Percentiles rank a stretch among this genome's conserved stretches.
phyloP scores from a whole-genome alignment of 2,888 invertebrate species.

The Alentia gelatinosa region DNA sequence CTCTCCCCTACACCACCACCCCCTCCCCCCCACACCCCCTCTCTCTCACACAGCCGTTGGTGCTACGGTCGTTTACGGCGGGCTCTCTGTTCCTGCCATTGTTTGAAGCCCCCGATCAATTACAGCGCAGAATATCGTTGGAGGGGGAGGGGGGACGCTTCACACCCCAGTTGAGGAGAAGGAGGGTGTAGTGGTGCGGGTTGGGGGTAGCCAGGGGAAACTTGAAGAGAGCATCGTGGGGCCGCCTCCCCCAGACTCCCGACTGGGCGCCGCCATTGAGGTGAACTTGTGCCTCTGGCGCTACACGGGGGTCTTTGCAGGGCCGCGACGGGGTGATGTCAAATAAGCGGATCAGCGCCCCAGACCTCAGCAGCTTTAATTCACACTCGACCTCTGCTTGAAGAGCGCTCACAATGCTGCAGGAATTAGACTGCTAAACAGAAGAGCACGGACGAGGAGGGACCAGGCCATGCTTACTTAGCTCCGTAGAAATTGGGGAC shows the following conservation, averaged over 20 bases:
- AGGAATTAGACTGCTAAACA: background rate
- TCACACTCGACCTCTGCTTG: background rate
- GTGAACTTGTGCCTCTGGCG: conserved; percentile 13
- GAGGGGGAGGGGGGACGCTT: background rate
- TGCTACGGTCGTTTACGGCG: background rate
- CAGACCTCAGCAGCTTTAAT: background rate
- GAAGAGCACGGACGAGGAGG: background rate
- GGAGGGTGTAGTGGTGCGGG: background rate
- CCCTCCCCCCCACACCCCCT: background rate
- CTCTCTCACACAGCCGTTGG: background rate
- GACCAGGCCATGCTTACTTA: background rate
- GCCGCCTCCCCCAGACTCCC: conserved; percentile 18
- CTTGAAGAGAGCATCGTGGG: conserved; percentile 27
- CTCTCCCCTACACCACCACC: background rate
- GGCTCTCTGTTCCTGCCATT: background rate
- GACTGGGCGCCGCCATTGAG: conserved; percentile 22
- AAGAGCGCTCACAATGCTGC: background rate
- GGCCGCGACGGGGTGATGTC: conserved; percentile 22
- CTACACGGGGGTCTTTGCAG: conserved; percentile 2
- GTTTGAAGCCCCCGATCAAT: conserved; percentile 33
- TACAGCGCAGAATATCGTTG: background rate
- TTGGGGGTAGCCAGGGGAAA: background rate
- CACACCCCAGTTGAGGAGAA: background rate
- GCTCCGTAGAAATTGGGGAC: background rate
- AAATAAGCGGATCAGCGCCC: conserved; percentile 34